Evolutionary conservation across 2,888 invertebrate species (phyloP), one percentile per base, ranked within the genome.

Genomic region (Clostera curtula): DNA sequence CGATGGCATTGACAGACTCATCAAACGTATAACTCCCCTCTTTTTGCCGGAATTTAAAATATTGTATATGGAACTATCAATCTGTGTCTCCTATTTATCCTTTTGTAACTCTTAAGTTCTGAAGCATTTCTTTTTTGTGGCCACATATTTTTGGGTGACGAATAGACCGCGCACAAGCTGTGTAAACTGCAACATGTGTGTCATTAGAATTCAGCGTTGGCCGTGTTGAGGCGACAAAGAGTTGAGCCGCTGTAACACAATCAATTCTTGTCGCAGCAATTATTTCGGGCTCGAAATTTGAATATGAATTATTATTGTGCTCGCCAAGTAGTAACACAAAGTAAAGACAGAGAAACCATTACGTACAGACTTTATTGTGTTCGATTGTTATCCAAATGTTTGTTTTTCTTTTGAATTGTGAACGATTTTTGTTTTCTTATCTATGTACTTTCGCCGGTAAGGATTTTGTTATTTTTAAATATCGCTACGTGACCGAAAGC

Each of bases 151-250:
- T 54, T 41, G 45, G 51, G 40, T 37, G 42, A 40, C 40, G 46
- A 40, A 48, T 50, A 43, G 43, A 40, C 47, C 31, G 32, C 24
- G 32, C 29, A 34, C 58, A 64, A 58, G 57, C 68, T 69, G 64
- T 62, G 65, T 65, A 64, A 67, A 67, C 58, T 59, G 59, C 58
- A 65, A 61, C 70, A 70, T 66, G 64, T 75, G 75, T 66, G 58
- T 55, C 50, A 52, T 60, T 62, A 59, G 51, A 52, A 56, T 58
- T 47, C 44, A 34, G 34, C 44, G 35, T 33, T 36, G 30, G 37
- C 29, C 34, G 43, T 34, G 47, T 49, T 47, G 38, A 46, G 56
- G 56, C 53, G 59, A 51, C 58, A 54, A 61, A 52, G 54, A 54
- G 52, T 53, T 52, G 51, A 42, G 43, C 43, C 49, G 54, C 45